Base-by-base conservation (phyloP, 1,140 invertebrate species). In the Mactra quadrangularis region DNA sequence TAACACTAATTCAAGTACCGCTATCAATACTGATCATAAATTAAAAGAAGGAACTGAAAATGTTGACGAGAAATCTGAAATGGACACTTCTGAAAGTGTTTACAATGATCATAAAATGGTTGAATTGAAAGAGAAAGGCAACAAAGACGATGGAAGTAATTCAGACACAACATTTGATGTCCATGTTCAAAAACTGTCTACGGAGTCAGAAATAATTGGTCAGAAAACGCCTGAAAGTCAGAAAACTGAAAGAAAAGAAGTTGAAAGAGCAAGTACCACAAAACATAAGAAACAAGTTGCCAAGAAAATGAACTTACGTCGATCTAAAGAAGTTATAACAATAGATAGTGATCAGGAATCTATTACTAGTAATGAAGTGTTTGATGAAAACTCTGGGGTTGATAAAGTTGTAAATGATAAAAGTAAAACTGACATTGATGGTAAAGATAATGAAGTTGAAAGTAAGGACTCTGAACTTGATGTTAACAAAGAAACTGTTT, bases 241-340 rank as follows among this genome's bases (percentile, higher is more conserved):
- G 35, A 59, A 33, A 27, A 83, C 41, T 6, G 31, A 59, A 9
- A 13, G 29, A n/a, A 62, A 55, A 9, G 72, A 62, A 0, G 83
- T 82, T 19, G 38, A 45, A 13, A 84, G 85, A 59, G 82, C 81
- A 19, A 88, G 86, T 38, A 87, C 89, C 11, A 87, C 89, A 27
- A 87, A 89, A 50, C 82, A 85, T 31, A 89, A 89, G 45, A 87
- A 87, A 29, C 86, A 85, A 45, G 85, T 70, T 6, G 83, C 84
- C 47, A 72, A 85, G 50, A 88, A 57, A 35, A 71, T 72, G 13
- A 52, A 52, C 19, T 33, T 45, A 3, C 25, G 22, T 27, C 55
- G 60, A 29, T 47, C 45, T 22, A 82, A 81, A 38, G 52, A 55
- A 0, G 59, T 60, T 9, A 33, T 71, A 9, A 41, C 60, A 3